Evolutionary conservation across 2,113 vertebrate genomes (phyloP).

Genomic region (Electrona antarctica): DNA sequence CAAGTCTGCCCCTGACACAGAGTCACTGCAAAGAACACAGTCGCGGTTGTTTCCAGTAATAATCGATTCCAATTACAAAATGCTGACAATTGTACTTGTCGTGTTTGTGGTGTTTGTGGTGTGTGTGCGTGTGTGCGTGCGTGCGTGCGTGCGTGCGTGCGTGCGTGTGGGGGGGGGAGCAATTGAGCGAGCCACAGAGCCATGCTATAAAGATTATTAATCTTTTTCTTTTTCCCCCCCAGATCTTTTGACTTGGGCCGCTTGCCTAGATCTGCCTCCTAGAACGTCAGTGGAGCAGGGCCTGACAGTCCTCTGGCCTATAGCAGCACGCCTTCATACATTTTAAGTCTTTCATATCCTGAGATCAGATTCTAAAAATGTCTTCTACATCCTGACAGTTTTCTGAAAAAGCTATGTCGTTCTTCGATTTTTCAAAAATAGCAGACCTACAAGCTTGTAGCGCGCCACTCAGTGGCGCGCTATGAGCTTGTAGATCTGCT

Average conservation of each 20-base stretch:
- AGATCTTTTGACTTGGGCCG: slow-evolving; percentile 14
- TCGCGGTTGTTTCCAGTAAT: slow-evolving; percentile 61
- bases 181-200: slow-evolving; percentile 45
- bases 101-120: no score
- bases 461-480: no score
- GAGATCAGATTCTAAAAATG: no score
- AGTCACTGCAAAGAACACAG: slow-evolving; percentile 41
- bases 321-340: slow-evolving; percentile 25
- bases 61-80: slow-evolving; percentile 60
- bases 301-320: slow-evolving; percentile 48
- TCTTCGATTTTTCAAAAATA: no score
- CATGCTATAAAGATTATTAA: slow-evolving; percentile 59
- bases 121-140: no score
- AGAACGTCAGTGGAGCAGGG: slow-evolving; percentile 36
- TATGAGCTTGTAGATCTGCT: no score
- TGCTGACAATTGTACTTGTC: slow-evolving; percentile 50
- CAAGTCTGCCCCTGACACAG: slow-evolving; percentile 43
- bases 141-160: no score
- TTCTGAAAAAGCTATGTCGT: no score
- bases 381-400: no score
- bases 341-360: slow-evolving; percentile 30
- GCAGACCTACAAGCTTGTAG: no score
- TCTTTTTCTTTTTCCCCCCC: slow-evolving; percentile 34
- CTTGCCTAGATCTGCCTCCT: slow-evolving; percentile 24
- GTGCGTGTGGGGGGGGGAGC: no score